Percentiles rank a stretch among this genome's conserved stretches.
Conservation (phyloP, 2,797 vertebrate species). For the Dendrocincla fuliginosa region DNA sequence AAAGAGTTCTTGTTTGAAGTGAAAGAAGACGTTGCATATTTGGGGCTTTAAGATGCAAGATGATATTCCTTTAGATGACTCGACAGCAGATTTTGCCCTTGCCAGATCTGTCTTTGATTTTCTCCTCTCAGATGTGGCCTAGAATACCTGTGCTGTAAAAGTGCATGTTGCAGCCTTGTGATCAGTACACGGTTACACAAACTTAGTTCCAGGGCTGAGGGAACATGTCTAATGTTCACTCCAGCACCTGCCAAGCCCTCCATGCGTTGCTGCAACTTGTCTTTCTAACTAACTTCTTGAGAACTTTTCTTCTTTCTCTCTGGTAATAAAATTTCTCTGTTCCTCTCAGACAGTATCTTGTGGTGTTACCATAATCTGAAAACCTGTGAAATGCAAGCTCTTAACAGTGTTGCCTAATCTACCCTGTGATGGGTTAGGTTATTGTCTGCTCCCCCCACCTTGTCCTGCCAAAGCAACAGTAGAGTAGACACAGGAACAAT, state of each 20-base stretch:
- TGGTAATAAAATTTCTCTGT: not conserved
- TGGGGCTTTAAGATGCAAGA: not conserved
- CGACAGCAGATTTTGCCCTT: not conserved
- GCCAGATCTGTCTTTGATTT: not conserved
- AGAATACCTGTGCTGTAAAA: not conserved
- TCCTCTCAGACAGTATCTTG: not conserved
- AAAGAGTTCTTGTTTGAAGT: not conserved
- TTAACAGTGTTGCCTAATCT: not conserved
- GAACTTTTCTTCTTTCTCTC: not conserved
- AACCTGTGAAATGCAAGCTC: not conserved
- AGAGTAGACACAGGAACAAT: not conserved
- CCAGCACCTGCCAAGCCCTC: not conserved
- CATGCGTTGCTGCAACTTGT: not conserved
- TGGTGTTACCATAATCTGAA: not conserved
- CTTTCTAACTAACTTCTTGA: not conserved
- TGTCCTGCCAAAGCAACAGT: not conserved
- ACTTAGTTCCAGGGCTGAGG: not conserved
- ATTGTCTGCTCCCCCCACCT: not conserved
- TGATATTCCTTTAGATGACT: not conserved
- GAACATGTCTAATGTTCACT: not conserved
- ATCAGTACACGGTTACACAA: rapidly evolving
- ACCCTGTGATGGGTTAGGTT: not conserved
- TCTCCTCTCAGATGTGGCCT: not conserved
- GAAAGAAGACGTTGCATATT: not conserved
- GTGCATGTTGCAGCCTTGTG: not conserved